Conservation (phyloP, 2,797 vertebrate genomes). For the Xiphorhynchus erythropygius region DNA sequence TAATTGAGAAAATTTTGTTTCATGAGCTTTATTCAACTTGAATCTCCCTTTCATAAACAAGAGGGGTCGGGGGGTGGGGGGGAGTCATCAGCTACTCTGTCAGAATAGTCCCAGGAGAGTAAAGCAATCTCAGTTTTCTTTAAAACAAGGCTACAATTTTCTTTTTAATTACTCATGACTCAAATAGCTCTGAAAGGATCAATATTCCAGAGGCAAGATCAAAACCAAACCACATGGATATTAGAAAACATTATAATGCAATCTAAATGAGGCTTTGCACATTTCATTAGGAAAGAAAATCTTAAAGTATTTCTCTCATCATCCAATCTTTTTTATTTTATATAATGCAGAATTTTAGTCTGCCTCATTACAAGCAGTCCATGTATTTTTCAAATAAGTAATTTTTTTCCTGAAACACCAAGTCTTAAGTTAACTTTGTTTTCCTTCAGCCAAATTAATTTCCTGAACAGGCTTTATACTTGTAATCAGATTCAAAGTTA, state of each 20-base stretch:
- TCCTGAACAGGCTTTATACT: background rate
- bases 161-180: conserved; percentile 9
- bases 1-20: background rate
- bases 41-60: background rate
- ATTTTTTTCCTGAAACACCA: background rate
- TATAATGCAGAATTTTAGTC: background rate
- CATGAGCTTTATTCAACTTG: background rate
- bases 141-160: background rate
- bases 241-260: conserved; percentile 19
- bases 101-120: background rate
- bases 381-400: background rate
- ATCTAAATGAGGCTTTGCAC: conserved; percentile 18
- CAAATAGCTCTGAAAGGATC: conserved; percentile 26
- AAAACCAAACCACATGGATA: conserved; percentile 17
- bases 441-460: background rate
- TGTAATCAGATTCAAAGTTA: background rate
- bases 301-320: background rate
- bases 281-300: conserved; percentile 32
- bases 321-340: background rate
- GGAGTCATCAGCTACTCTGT: background rate
- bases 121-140: background rate
- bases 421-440: background rate
- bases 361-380: background rate
- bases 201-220: conserved; percentile 25
- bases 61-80: background rate